Evolutionary conservation across 2,113 vertebrate genomes (phyloP).

Genomic region (Salvelinus namaycush): DNA sequence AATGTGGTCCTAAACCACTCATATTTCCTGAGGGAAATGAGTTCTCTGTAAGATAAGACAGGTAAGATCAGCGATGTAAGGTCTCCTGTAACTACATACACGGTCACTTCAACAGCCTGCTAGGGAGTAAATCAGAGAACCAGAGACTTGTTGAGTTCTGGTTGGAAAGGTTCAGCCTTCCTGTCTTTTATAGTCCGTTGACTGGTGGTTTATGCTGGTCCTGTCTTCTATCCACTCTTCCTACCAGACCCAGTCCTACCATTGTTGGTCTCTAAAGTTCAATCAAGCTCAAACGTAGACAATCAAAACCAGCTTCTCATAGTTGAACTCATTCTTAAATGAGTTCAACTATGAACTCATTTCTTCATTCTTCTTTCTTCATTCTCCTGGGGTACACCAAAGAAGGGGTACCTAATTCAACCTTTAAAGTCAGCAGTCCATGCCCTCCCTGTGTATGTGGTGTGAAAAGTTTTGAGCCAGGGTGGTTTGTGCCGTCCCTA

Average conservation of each 20-base stretch:
- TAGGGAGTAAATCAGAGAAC: not conserved
- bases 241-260: too few relatives aligned
- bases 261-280: not conserved
- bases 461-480: conserved; percentile 14
- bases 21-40: conserved; percentile 14
- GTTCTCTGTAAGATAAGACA: not conserved
- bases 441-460: not conserved
- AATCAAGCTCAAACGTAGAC: not conserved
- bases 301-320: not conserved
- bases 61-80: not conserved
- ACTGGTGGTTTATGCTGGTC: not conserved
- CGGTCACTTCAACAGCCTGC: conserved; percentile 1
- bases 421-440: not conserved
- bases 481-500: conserved; percentile 3
- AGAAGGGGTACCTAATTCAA: conserved; percentile 19
- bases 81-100: conserved; percentile 2
- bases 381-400: not conserved
- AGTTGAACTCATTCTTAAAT: not conserved
- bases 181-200: not conserved
- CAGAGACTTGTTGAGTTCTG: not conserved
- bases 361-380: not conserved
- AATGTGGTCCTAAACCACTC: conserved; percentile 8
- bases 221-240: not conserved
- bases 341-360: too few relatives aligned
- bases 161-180: not conserved